Base-by-base conservation (phyloP, 2,888 invertebrate species). In the Agriopis aurantiaria region DNA sequence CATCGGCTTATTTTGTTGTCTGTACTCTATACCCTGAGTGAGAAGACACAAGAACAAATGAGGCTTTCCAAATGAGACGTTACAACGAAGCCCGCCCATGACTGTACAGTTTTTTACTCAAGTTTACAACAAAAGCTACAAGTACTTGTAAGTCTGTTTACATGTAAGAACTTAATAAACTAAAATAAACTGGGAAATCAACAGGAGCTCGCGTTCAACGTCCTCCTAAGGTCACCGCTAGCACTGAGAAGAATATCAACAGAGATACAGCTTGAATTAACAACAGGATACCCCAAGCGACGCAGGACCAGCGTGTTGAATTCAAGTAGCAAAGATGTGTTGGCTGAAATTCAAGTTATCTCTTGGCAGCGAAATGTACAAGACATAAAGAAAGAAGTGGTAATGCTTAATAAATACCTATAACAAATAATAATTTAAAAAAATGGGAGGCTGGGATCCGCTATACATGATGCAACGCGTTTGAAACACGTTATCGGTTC, bases 141-240 rank as follows among this genome's bases (percentile, higher is more conserved):
- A 58, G 46, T 58, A 57, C 43, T 57, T 10, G 33, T 43, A 56
- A 56, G 56, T 33, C 7, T 58, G 60, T 51, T 60, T 60, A 60
- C 51, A 51, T 51, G 40, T 5, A 51, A 43, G 40, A 61, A 41
- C 43, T 23, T 52, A 61, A 61, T 52, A 41, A 52, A 52, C 17
- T 61, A 17, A 61, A 60, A 60, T 46, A 46, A 55, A 56, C 51
- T 57, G 41, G 14, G n/a, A 55, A 67, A 58, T 48, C 48, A 59
- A 53, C 46, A 59, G 46, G 52, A 40, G 53, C 45, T 6, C 33
- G 48, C 68, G 69, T 56, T 65, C 69, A 69, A 65, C 52, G 61
- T 61, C 65, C 65, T 53, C 46, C 14, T 62, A 70, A 70, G 66
- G 66, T 70, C 66, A 66, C 58, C 58, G 53, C 52, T 66, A 63